Conservation (phyloP, 2,888 invertebrate species). For the Lysandra bellargus region DNA sequence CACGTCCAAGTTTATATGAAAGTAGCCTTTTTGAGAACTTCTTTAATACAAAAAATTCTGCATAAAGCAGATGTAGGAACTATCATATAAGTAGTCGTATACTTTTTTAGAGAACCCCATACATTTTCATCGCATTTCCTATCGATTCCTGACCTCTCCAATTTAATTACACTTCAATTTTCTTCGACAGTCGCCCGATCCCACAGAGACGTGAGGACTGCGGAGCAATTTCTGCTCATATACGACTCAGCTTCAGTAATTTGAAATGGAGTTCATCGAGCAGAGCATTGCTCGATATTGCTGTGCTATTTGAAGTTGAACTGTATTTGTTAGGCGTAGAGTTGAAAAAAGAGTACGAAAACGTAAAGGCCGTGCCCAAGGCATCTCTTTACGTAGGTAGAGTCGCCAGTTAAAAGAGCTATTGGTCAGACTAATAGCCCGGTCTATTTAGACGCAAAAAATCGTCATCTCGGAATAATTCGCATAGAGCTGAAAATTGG, state of each 20-base stretch:
- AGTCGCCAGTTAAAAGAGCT: constrained; percentile 7
- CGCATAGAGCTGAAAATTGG: too few relatives aligned
- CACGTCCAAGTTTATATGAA: not conserved
- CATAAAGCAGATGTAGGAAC: too few relatives aligned
- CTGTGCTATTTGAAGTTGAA: constrained; percentile 17
- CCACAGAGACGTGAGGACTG: constrained; percentile 42
- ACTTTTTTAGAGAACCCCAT: not conserved
- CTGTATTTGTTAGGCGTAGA: not conserved
- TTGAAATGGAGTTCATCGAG: constrained; percentile 41
- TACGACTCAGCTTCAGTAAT: constrained; percentile 39
- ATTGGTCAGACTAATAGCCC: not conserved
- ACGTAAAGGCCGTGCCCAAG: constrained; percentile 1
- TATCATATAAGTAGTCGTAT: not conserved
- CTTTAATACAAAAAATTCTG: not conserved
- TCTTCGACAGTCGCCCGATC: constrained; percentile 39
- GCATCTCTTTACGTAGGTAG: constrained; percentile 15
- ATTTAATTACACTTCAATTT: constrained; percentile 45
- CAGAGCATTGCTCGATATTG: constrained; percentile 34
- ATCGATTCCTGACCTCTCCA: constrained; percentile 37
- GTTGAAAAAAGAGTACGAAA: constrained; percentile 2
- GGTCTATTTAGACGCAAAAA: too few relatives aligned
- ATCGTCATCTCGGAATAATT: too few relatives aligned
- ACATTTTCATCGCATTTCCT: constrained; percentile 28
- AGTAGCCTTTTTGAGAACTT: not conserved
- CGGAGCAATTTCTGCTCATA: constrained; percentile 43